A percentile compares a stretch with the other conserved stretches of the same genome.
These are phyloP conservation scores for Zaprionus nigranus DNA, from an alignment of 1,140 invertebrate species.

Conservation along the genomic window DNA sequence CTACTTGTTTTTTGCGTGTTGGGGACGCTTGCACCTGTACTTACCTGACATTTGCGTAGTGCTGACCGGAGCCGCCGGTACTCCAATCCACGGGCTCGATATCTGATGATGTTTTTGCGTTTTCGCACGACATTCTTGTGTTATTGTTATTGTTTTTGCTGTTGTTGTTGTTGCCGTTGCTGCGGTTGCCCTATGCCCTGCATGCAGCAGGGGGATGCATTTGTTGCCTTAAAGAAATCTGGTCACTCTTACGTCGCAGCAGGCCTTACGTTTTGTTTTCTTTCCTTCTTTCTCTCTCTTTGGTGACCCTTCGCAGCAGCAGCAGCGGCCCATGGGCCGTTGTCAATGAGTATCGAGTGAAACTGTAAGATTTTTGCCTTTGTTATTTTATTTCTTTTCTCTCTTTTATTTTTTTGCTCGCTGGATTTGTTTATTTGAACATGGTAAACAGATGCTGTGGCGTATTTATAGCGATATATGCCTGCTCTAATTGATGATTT, in stretches of 20 bases:
- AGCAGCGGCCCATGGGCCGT: conserved; percentile 2
- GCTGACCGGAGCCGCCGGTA: conserved; percentile 73
- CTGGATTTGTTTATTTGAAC: conserved; percentile 70
- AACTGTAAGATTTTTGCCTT: conserved; percentile 24
- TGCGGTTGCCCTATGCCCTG: conserved; percentile 26
- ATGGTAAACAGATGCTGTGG: conserved; percentile 59
- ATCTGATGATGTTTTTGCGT: conserved; percentile 78
- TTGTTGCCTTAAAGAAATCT: conserved; percentile 24
- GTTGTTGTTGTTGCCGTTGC: conserved; percentile 15
- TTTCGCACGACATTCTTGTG: conserved; percentile 79
- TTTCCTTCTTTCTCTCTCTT: conserved; percentile 14
- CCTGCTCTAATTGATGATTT: conserved; percentile 40
- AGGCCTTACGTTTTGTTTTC: conserved; percentile 36
- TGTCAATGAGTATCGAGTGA: background rate
- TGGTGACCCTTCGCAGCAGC: conserved; percentile 8
- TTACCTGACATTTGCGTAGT: conserved; percentile 83
- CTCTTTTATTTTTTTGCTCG: conserved; percentile 43
- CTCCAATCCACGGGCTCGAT: conserved; percentile 84
- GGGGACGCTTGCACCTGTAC: conserved; percentile 25
- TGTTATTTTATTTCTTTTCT: conserved; percentile 40
- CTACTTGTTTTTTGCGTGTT: background rate
- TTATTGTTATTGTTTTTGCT: conserved; percentile 16
- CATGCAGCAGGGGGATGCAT: conserved; percentile 42
- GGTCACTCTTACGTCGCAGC: conserved; percentile 41
- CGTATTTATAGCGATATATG: conserved; percentile 61